A percentile compares a stretch with the other conserved stretches of the same genome.
phyloP scores from a whole-genome alignment of 2,797 vertebrate genomes.

The Helicolenus hilgendorfi region DNA sequence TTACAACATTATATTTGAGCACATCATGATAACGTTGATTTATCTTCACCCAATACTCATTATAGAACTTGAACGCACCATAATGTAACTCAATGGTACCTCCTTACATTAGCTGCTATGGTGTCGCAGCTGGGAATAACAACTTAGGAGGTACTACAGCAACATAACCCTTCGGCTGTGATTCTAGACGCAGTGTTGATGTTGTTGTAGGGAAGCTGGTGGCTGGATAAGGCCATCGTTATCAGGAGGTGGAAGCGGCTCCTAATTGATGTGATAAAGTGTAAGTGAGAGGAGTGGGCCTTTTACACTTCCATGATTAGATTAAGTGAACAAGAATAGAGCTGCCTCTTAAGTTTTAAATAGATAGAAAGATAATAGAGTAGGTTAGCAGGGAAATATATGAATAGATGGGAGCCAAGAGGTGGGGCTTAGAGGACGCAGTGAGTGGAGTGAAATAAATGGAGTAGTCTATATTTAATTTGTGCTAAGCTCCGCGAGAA shows the following conservation, averaged over 20 bases:
- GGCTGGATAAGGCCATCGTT: neutral
- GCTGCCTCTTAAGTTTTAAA: neutral
- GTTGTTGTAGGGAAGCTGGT: neutral
- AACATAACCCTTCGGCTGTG: neutral
- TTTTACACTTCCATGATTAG: constrained; percentile 2
- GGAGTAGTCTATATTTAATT: neutral
- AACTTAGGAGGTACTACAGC: neutral
- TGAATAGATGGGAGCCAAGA: neutral
- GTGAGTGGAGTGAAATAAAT: neutral
- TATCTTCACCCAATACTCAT: no score
- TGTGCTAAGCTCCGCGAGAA: neutral
- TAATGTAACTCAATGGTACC: no score
- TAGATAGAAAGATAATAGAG: neutral
- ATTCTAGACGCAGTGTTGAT: neutral
- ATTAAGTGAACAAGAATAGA: constrained; percentile 1
- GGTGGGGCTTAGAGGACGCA: neutral
- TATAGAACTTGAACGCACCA: no score
- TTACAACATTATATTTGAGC: no score
- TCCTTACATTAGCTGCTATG: no score
- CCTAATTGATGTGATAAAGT: constrained; percentile 23
- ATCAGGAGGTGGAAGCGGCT: neutral
- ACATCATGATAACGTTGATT: no score
- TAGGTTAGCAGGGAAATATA: neutral
- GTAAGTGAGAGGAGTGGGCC: constrained; percentile 1
- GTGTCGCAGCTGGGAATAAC: neutral